Evolutionary conservation across 2,113 vertebrate species (phyloP).

Genomic region (Charadrius vociferus): DNA sequence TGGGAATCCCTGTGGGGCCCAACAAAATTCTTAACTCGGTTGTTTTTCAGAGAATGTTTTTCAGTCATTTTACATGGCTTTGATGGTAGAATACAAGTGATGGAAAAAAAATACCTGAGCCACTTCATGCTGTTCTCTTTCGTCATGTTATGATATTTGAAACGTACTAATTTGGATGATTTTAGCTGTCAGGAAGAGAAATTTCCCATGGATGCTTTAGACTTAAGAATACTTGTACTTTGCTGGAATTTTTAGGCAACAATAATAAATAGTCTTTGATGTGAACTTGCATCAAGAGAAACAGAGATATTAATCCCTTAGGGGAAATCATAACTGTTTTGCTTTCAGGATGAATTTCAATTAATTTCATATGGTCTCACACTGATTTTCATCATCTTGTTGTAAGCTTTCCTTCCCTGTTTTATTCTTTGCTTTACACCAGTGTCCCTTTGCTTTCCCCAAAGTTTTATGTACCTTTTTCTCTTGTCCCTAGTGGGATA

Average conservation of each 20-base stretch:
- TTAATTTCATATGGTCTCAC: background rate
- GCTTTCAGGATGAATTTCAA: slow-evolving; percentile 1
- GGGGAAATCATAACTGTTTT: slow-evolving; percentile 14
- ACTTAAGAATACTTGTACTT: slow-evolving; percentile 24
- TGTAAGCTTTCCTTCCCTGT: background rate
- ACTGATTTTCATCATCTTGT: background rate
- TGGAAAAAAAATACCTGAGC: background rate
- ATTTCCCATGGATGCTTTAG: slow-evolving; percentile 48
- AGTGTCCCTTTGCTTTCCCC: background rate
- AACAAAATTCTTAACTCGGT: background rate
- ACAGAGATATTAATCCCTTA: slow-evolving; percentile 31
- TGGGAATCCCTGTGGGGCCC: slow-evolving; percentile 15
- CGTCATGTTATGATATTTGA: background rate
- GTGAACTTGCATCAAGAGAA: slow-evolving; percentile 52
- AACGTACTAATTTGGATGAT: background rate
- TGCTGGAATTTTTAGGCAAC: slow-evolving; percentile 41
- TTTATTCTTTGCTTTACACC: background rate
- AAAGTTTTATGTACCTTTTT: background rate
- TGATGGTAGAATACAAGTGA: slow-evolving; percentile 13
- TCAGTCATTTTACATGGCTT: background rate
- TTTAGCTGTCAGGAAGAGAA: slow-evolving; percentile 2
- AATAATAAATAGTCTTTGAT: slow-evolving; percentile 63
- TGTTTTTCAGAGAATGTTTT: slow-evolving; percentile 40
- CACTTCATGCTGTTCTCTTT: slow-evolving; percentile 26
- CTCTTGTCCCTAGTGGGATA: background rate